Conservation (phyloP, 2,113 vertebrate genomes). For the Protobothrops mucrosquamatus region DNA sequence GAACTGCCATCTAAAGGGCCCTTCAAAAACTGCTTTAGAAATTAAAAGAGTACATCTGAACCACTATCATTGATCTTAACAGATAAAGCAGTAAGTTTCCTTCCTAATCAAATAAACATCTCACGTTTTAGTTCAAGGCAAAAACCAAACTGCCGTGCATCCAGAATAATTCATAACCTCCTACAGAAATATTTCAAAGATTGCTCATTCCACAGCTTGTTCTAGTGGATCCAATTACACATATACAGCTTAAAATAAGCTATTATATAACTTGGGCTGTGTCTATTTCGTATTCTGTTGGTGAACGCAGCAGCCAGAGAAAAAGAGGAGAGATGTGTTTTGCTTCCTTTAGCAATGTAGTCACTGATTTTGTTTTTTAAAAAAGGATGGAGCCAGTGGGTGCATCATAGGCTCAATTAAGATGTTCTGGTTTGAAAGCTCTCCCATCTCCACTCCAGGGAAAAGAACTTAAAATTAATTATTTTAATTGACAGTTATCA, state of each 20-base stretch:
- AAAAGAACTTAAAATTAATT: neutral
- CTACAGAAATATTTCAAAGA: neutral
- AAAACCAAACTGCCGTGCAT: neutral
- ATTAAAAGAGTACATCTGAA: neutral
- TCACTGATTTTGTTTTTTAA: neutral
- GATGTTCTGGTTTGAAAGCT: slow-evolving; percentile 2
- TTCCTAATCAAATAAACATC: neutral
- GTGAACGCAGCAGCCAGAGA: neutral
- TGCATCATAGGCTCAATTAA: slow-evolving; percentile 4
- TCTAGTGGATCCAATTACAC: slow-evolving; percentile 15
- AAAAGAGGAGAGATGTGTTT: neutral
- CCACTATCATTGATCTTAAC: neutral
- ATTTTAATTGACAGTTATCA: neutral
- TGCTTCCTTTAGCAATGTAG: neutral
- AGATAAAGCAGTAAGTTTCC: neutral
- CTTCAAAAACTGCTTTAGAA: neutral
- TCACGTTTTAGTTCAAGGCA: neutral
- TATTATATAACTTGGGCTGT: slow-evolving; percentile 13
- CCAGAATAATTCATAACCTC: neutral
- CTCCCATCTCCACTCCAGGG: neutral
- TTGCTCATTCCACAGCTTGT: neutral
- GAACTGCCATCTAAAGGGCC: neutral
- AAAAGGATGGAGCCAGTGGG: neutral
- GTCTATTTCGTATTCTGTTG: slow-evolving; percentile 14
- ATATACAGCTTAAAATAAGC: neutral